Evolutionary conservation across 1,140 invertebrate species (phyloP).

Genomic region (Leptopilina boulardi): DNA sequence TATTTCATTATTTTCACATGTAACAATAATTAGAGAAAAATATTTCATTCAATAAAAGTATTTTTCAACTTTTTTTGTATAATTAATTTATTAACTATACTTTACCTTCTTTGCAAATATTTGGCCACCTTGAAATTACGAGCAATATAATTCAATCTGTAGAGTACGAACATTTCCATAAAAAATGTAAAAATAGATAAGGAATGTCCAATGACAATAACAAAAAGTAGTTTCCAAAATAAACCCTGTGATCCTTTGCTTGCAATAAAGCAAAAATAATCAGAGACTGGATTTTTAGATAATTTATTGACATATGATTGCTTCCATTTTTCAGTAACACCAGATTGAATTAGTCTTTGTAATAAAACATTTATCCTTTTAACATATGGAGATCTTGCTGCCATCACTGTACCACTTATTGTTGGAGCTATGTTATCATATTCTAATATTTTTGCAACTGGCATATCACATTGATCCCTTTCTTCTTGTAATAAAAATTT

Average conservation of each 20-base stretch:
- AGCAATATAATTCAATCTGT: not conserved
- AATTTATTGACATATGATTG: not conserved
- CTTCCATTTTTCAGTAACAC: not conserved
- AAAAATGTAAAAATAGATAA: not conserved
- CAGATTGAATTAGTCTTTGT: not conserved
- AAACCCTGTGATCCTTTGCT: not conserved
- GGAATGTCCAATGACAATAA: not conserved
- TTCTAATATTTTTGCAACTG: not conserved
- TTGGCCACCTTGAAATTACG: not conserved
- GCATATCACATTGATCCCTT: not conserved
- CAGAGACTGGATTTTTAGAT: not conserved
- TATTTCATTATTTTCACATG: too few species aligned
- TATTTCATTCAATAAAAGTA: too few species aligned
- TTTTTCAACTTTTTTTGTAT: too few species aligned
- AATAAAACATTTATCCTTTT: not conserved
- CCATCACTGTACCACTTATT: not conserved
- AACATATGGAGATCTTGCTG: not conserved
- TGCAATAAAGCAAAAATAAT: not conserved
- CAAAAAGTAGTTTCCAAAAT: not conserved
- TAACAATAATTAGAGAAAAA: too few species aligned
- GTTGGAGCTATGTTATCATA: not conserved
- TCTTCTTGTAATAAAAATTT: not conserved
- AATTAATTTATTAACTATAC: too few species aligned
- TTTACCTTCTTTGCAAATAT: too few species aligned
- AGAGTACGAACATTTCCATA: not conserved